Conservation (phyloP, 2,797 vertebrate genomes). For the Rhynchotus rufescens region DNA sequence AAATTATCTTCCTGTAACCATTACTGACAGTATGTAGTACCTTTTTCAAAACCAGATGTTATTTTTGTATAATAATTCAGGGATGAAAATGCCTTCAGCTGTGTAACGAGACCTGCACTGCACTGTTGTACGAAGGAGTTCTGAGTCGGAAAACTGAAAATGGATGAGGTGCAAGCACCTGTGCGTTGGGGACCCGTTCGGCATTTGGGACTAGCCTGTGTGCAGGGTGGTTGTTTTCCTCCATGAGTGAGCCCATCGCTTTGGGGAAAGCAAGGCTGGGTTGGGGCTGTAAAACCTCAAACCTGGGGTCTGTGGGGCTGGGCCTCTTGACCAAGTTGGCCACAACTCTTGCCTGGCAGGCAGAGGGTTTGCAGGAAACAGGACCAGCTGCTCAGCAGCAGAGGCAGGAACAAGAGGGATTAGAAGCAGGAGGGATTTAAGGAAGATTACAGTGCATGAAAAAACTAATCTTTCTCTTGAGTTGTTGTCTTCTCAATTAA, state of each 20-base stretch:
- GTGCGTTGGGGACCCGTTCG: not conserved
- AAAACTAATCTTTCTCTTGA: not conserved
- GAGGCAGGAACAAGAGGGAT: not conserved
- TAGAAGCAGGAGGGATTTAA: not conserved
- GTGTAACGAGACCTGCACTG: not conserved
- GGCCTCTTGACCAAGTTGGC: not conserved
- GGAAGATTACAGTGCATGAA: not conserved
- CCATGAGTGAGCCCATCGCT: not conserved
- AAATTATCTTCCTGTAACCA: not conserved
- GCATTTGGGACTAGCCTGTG: not conserved
- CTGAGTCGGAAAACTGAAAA: constrained; percentile 31
- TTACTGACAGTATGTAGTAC: not conserved
- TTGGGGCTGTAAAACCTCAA: not conserved
- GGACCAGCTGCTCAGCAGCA: not conserved
- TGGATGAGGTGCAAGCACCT: not conserved
- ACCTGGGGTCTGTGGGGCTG: not conserved
- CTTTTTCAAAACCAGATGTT: not conserved
- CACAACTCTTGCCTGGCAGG: not conserved
- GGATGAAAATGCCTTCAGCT: not conserved
- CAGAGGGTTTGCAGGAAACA: not conserved
- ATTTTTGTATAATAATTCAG: not conserved
- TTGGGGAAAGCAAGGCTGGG: not conserved
- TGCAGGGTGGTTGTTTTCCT: not conserved
- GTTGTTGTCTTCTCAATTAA: not conserved
- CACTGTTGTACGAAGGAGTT: not conserved